phyloP scores from a whole-genome alignment of 2,888 invertebrate genomes.

The Orchesella flavescens region DNA sequence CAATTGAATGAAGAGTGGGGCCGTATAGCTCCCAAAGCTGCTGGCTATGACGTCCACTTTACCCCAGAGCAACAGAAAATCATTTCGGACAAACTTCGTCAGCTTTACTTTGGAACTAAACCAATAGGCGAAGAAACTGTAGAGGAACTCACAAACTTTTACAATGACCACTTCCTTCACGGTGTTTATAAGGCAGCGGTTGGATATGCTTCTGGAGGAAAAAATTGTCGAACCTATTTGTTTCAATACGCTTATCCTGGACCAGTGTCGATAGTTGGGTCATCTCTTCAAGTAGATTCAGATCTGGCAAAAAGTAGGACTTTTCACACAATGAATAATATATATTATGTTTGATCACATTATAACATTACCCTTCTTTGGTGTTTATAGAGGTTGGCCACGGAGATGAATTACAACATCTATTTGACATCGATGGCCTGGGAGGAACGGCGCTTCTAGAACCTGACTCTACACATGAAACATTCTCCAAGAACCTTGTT shows the following conservation, averaged over 20 bases:
- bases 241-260: conserved; percentile 47
- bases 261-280: neutral
- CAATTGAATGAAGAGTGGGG: conserved; percentile 22
- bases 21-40: neutral
- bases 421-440: conserved; percentile 1
- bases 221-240: conserved; percentile 16
- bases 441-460: neutral
- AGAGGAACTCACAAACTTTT: neutral
- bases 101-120: conserved; percentile 46
- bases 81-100: conserved; percentile 8
- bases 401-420: conserved; percentile 26
- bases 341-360: no score
- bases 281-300: neutral
- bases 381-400: conserved; percentile 34
- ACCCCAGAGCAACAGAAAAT: neutral
- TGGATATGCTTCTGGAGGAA: conserved; percentile 15
- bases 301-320: conserved; percentile 3
- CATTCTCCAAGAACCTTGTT: conserved; percentile 44
- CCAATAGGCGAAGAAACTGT: conserved; percentile 18
- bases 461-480: conserved; percentile 23
- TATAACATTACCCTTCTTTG: no score
- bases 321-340: no score
- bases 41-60: neutral
- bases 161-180: conserved; percentile 26
- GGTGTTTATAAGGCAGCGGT: conserved; percentile 5